A percentile compares a stretch with the other conserved stretches of the same genome.
Evolutionary conservation across 2,888 invertebrate species (phyloP).

Genomic region (Lepeophtheirus nordmannii): DNA sequence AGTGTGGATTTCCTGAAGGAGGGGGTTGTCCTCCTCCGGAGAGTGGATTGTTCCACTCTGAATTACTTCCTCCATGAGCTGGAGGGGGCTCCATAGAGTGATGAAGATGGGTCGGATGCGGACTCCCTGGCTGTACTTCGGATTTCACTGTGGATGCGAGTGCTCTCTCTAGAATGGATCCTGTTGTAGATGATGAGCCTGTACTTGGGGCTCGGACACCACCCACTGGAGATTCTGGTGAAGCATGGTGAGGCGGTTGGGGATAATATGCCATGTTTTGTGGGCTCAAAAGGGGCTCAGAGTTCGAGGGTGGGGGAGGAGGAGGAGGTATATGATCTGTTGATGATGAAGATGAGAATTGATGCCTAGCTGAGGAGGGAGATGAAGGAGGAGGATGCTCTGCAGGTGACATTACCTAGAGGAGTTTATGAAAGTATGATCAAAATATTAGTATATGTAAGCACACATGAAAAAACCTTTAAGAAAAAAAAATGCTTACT

Average conservation of each 20-base stretch:
- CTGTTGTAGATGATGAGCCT: constrained; percentile 1
- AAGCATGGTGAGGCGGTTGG: not conserved
- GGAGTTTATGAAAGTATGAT: no score
- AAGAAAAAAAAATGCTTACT: not conserved
- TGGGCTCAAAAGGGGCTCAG: not conserved
- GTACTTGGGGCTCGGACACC: constrained; percentile 1
- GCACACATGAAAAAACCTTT: no score
- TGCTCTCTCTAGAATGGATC: constrained; percentile 24
- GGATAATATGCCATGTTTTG: not conserved
- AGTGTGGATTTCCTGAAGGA: not conserved
- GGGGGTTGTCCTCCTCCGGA: no score
- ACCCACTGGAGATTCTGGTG: constrained; percentile 1
- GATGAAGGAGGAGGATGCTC: constrained; percentile 8
- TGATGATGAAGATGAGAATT: not conserved
- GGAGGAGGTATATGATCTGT: not conserved
- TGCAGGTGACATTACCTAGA: not conserved
- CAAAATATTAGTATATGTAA: no score
- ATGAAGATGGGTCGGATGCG: not conserved
- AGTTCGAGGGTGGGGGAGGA: constrained; percentile 5
- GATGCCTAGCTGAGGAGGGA: not conserved
- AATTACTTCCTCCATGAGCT: no score
- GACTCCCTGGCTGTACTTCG: constrained; percentile 1
- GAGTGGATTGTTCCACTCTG: no score
- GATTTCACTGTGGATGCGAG: constrained; percentile 16
- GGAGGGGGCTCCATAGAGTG: no score